Base-by-base conservation (phyloP, 2,797 vertebrate genomes). In the Leuciscus waleckii region DNA sequence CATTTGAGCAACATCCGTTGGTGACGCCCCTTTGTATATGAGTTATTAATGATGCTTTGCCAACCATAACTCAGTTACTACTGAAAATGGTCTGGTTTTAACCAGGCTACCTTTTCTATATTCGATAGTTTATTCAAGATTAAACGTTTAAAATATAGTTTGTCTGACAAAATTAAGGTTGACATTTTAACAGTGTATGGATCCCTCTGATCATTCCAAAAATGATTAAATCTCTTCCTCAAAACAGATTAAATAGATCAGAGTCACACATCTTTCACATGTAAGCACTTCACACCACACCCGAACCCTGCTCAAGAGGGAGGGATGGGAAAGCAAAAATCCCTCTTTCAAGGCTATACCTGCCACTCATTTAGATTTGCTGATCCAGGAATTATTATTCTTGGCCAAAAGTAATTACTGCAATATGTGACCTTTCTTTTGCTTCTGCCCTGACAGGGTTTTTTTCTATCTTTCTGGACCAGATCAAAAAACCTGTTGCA, bases 341-440 rank as follows among this genome's bases (percentile, higher is more conserved):
- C 46, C 70, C 63, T 69, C 23, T 51, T 81, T 86, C 83, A 71
- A 81, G 83, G 73, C 74, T 84, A 8, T 65, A 88, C 78, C 86
- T 86, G 70, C 80, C 67, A 67, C 76, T 75, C 75, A 76, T 82
- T 75, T 61, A 86, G 85, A n/a, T 82, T 75, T 21, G 65, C 82
- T 81, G 51, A 87, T 85, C 41, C 65, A 73, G 46, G 78, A 56
- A 79, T 68, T 82, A 79, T 86, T 86, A 39, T 73, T 83, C 56
- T 86, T 84, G 67, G 65, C 21, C 71, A n/a, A n/a, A 74, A 49
- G 61, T 82, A 89, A 86, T 86, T 79, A 85, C 83, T 83, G 43
- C 82, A 89, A 65, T 83, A 88, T 85, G 75, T 85, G 67, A 85
- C 58, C 85, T 88, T 87, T 43, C 61, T 83, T 85, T 82, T 80